phyloP scores from a whole-genome alignment of 2,113 vertebrate genomes.

The Astatotilapia flaviijosephi region DNA sequence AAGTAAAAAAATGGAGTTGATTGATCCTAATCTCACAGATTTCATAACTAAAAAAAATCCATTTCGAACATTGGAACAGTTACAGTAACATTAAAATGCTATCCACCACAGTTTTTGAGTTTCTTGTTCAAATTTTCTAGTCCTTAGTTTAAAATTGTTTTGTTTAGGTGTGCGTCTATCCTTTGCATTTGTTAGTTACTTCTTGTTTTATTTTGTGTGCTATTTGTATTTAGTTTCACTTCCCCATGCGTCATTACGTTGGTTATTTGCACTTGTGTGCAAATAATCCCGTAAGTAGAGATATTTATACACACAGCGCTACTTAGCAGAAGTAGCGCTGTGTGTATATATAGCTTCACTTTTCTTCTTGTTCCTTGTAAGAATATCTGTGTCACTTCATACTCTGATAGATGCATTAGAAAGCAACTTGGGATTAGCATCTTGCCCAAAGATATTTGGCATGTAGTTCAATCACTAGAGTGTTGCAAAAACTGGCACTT shows the following conservation, averaged over 20 bases:
- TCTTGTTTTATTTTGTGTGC: not conserved
- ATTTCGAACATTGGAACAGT: not conserved
- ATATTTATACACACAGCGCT: accelerated
- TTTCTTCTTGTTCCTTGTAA: not conserved
- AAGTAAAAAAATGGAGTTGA: not conserved
- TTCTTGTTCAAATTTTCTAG: not conserved
- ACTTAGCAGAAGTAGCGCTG: not conserved
- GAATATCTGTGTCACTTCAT: not conserved
- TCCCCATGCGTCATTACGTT: not conserved
- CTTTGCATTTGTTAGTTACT: not conserved
- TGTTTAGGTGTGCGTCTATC: not conserved
- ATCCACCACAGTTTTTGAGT: accelerated
- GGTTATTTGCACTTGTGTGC: not conserved
- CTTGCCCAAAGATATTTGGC: not conserved
- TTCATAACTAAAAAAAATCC: not conserved
- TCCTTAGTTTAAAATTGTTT: not conserved
- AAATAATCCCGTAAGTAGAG: not conserved
- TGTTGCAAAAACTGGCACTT: not conserved
- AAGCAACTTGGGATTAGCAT: not conserved
- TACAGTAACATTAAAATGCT: not conserved
- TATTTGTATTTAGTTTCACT: not conserved
- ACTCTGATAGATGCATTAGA: no score
- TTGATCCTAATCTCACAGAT: not conserved
- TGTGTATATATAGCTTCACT: not conserved
- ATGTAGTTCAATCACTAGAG: not conserved